Base-by-base conservation (phyloP, 2,113 vertebrate genomes). In the Boleophthalmus pectinirostris region DNA sequence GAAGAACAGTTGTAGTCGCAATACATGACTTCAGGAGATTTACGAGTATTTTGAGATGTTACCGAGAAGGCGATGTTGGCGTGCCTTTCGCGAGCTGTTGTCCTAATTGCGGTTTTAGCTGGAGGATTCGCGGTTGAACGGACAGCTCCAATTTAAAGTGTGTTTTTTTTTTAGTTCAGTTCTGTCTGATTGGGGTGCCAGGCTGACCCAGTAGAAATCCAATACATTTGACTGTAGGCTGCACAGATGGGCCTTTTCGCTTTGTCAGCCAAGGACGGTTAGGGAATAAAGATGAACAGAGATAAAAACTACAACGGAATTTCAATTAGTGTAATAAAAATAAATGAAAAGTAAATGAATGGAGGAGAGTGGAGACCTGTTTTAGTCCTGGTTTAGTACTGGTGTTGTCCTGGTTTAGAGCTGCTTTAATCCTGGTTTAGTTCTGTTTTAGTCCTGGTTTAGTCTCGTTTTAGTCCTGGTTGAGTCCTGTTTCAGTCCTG, bases 181-280 rank as follows among this genome's bases (percentile, higher is more conserved):
- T 79, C 79, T 49, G 77, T 61, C 60, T 87, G 85, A 77, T 64
- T 74, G 79, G 72, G 75, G 77, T 73, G 81, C 45, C 81, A 85
- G 77, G 63, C 79, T 85, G 86, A 85, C 87, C 90, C 47, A 78
- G 71, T 83, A 80, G 61, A 45, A 75, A 79, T 76, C 82, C 82
- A 77, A 87, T 87, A 81, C 72, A 79, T 90, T 91, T 84, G 69
- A 87, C 87, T 87, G 74, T 63, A 85, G 87, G 87, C 86, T 70
- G 58, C 87, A 85, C 82, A 90, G 80, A 89, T 90, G 90, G 58
- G 89, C 80, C 65, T 81, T 74, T 77, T 73, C 66, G 64, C 70
- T 81, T 68, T 75, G 78, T 75, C 66, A 82, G 45, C 60, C 82
- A 81, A 85, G 77, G 84, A 73, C 77, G 78, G 71, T 46, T n/a